These are phyloP conservation scores for Drosophila flavopinicola DNA, from an alignment of 2,888 invertebrate species.

Conservation along the genomic window DNA sequence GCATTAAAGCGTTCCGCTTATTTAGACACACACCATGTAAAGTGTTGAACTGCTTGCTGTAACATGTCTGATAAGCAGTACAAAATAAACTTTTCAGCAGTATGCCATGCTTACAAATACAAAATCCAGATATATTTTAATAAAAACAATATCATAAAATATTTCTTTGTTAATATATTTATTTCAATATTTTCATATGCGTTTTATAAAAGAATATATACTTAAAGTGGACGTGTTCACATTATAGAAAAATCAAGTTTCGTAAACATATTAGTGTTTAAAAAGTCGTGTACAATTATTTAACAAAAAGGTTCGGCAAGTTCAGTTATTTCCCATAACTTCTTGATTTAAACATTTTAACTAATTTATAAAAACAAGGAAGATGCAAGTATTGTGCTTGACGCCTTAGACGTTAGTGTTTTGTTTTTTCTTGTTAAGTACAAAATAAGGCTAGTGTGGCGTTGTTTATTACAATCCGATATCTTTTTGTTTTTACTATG, in stretches of 20 bases:
- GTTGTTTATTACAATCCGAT: slow-evolving; percentile 24
- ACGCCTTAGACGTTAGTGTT: slow-evolving; percentile 57
- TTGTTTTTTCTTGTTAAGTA: slow-evolving; percentile 62
- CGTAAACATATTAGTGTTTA: slow-evolving; percentile 42
- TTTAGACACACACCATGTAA: neutral
- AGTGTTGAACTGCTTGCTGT: slow-evolving; percentile 22
- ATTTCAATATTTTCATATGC: slow-evolving; percentile 60
- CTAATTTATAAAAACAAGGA: slow-evolving; percentile 61
- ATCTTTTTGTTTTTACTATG: slow-evolving; percentile 10
- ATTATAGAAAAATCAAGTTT: slow-evolving; percentile 39
- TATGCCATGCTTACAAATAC: neutral
- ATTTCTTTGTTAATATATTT: slow-evolving; percentile 53
- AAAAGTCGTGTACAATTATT: slow-evolving; percentile 62
- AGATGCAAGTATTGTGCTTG: slow-evolving; percentile 63
- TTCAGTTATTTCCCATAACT: slow-evolving; percentile 28
- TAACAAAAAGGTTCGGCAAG: slow-evolving; percentile 58
- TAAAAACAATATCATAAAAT: neutral
- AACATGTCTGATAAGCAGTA: slow-evolving; percentile 17
- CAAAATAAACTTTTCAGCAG: rapidly evolving
- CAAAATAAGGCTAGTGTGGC: slow-evolving; percentile 67
- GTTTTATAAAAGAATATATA: slow-evolving; percentile 56
- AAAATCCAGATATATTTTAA: slow-evolving; percentile 4
- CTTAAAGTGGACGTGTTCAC: slow-evolving; percentile 67
- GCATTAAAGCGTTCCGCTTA: neutral
- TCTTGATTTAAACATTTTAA: slow-evolving; percentile 52